These are phyloP conservation scores for Corythornis vintsioides DNA, from an alignment of 2,113 vertebrate genomes.

Conservation along the genomic window DNA sequence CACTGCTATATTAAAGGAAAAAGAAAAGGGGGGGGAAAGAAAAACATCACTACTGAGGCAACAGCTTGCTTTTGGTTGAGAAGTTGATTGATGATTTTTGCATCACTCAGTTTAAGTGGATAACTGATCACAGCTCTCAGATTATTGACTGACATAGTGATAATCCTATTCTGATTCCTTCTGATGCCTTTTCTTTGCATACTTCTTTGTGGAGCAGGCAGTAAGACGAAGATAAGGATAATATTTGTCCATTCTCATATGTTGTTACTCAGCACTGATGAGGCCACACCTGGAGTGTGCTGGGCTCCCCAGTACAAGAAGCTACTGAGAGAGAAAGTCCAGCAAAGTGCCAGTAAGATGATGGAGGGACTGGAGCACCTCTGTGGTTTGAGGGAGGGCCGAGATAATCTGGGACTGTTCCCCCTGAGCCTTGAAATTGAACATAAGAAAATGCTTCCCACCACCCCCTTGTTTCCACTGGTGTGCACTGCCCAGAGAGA, in stretches of 20 bases:
- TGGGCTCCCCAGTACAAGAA: neutral
- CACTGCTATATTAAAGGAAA: neutral
- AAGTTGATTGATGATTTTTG: conserved; percentile 33
- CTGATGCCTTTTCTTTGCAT: neutral
- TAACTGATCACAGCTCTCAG: conserved; percentile 15
- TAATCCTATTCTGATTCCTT: neutral
- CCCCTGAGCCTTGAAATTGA: neutral
- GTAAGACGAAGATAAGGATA: neutral
- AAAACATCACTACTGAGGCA: neutral
- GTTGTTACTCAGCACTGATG: neutral
- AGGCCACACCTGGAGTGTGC: neutral
- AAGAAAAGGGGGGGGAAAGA: too few relatives aligned
- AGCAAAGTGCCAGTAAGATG: rapidly evolving
- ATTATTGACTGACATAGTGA: conserved; percentile 20
- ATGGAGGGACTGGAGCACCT: neutral
- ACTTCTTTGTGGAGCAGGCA: neutral
- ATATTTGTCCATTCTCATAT: neutral
- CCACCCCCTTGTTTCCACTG: neutral
- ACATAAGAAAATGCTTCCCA: neutral
- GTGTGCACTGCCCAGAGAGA: neutral
- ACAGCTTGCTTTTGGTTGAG: neutral
- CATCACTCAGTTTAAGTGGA: conserved; percentile 25
- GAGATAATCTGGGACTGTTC: neutral
- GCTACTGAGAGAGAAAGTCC: neutral
- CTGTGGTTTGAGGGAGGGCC: neutral